Conservation (phyloP, 2,113 vertebrate genomes). For the Colinus virginianus region DNA sequence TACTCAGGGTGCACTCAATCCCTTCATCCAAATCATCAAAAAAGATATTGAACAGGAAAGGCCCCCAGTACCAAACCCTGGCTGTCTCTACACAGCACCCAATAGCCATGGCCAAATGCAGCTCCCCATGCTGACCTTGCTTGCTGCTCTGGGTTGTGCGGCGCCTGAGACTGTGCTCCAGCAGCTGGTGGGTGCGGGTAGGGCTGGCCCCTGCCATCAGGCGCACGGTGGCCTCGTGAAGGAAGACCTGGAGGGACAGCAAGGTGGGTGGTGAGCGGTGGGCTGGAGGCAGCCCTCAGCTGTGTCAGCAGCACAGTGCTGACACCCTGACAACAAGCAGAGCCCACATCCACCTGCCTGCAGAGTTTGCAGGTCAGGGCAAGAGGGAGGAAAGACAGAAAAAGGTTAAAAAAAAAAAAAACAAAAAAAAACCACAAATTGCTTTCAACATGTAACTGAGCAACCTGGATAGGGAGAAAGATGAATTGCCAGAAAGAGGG, state of each 20-base stretch:
- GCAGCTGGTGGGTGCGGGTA: constrained; percentile 95
- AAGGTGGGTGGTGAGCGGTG: background rate
- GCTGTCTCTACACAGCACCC: background rate
- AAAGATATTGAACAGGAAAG: too few species aligned
- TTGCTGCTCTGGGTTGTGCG: constrained; percentile 76
- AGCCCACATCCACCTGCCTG: background rate
- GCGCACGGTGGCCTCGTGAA: constrained; percentile 95
- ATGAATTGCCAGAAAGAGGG: background rate
- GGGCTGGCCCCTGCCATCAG: constrained; percentile 98
- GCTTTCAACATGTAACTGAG: background rate
- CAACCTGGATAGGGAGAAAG: background rate
- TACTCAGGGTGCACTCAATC: too few species aligned
- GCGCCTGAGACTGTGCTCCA: constrained; percentile 93
- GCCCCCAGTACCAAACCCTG: too few species aligned
- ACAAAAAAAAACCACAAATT: background rate
- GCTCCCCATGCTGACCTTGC: constrained; percentile 60
- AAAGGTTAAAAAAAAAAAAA: background rate
- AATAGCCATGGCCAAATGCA: accelerated
- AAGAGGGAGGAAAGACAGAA: background rate
- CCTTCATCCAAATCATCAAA: too few species aligned
- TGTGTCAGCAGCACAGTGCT: background rate
- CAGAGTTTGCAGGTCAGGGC: constrained; percentile 5
- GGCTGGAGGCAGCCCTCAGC: background rate
- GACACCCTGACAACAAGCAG: background rate
- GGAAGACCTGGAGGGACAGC: constrained; percentile 86